Base-by-base conservation (phyloP, 2,888 invertebrate species). In the Nineta flava region DNA sequence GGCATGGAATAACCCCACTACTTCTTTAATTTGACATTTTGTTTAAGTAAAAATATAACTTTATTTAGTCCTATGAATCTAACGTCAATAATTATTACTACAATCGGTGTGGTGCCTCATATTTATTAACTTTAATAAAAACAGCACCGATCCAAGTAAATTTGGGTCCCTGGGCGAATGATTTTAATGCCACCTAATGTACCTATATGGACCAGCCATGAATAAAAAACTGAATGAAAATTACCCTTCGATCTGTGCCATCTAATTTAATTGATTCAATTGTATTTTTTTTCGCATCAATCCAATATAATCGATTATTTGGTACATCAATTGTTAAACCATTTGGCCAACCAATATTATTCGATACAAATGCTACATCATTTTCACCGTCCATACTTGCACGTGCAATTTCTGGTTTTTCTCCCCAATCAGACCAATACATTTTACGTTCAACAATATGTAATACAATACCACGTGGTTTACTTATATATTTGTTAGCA, bases 371-470 rank as follows among this genome's bases (percentile, higher is more conserved):
- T 0, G 73, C 61, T 4, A 62, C 62, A 0, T 77, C 68, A 1
- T 75, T 59, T 1, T 74, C 68, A 3, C 95, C 96, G 65, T 96
- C 90, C 94, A 96, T 92, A 7, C 77, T 75, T 7, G 91, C 78
- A 9, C 74, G 69, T 56, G 83, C 85, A 56, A 96, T 91, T 59
- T 83, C 74, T 0, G 85, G 77, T 9, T 67, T 70, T 1, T 65
- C 58, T 3, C 87, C 87, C 86, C 88, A 92, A 64, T 95, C 93
- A 1, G 87, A 81, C 93, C 94, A 96, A 67, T 81, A 95, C 80
- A 96, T 83, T 57, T 74, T 69, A 2, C 88, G 88, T 59, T 47
- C 65, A 2, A 61, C 64, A 0, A 86, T 83, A 67, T 85, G 73
- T 7, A 88, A 65, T 0, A 76, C 81, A 48, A 88, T 72, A 41